Evolutionary conservation across 2,113 vertebrate genomes (phyloP).

Genomic region (Pogona vitticeps): DNA sequence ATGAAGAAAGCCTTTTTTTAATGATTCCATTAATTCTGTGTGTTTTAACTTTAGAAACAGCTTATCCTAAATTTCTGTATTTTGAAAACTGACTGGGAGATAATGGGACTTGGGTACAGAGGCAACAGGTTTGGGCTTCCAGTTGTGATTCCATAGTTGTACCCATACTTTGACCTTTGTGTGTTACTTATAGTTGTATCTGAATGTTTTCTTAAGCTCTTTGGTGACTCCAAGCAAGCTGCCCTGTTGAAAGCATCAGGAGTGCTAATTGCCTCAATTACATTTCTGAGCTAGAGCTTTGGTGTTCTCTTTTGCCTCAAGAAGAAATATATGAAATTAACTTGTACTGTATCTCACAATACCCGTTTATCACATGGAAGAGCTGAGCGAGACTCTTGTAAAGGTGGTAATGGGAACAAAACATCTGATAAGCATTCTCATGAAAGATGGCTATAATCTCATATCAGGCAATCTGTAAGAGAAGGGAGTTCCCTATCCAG

Average conservation of each 20-base stretch:
- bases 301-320: background rate
- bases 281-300: background rate
- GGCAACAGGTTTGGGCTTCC: background rate
- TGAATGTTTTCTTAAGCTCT: background rate
- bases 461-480: background rate
- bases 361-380: background rate
- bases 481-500: background rate
- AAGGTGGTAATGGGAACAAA: background rate
- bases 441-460: slow-evolving; percentile 9
- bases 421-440: background rate
- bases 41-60: background rate
- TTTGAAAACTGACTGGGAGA: background rate
- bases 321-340: background rate
- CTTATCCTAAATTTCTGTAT: background rate
- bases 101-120: background rate
- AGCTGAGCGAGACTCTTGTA: background rate
- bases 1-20: background rate
- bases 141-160: background rate
- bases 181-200: background rate
- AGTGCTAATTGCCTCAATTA: background rate
- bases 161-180: no score
- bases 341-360: background rate
- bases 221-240: no score
- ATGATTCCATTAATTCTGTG: background rate
- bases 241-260: background rate